Base-by-base conservation (phyloP, 2,797 vertebrate species). In the Eupleurogrammus muticus region DNA sequence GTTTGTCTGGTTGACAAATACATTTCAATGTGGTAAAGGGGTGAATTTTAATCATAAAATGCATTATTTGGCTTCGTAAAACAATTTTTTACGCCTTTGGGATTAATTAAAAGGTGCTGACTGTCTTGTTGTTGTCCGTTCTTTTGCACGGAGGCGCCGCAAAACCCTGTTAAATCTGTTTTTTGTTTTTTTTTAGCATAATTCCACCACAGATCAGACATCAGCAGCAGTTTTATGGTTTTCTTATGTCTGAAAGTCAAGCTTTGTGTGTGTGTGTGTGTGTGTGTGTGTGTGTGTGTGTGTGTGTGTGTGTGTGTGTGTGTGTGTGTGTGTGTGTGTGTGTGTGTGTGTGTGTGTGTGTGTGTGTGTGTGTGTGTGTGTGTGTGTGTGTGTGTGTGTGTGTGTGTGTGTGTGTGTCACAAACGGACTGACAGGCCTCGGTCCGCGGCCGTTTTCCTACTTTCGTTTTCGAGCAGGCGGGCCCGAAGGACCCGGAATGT, bases 401-500 rank as follows among this genome's bases (percentile, higher is more conserved):
- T 66, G 17, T 40, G 7, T 20, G 50, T 14, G 9, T 19, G 17
- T 51, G 12, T 66, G 17, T 47, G 7, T 20, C 10, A 44, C 17
- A 16, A 70, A 48, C 13, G 19, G 28, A 53, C 36, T 21, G 46
- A 34, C 42, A 36, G 19, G 38, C 34, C 6, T 32, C 38, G 17
- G 5, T 64, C 14, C 0, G 14, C 21, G 21, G 38, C 3, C 42
- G 35, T 75, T 65, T 61, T 68, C 32, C 6, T 63, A 0, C 34
- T 58, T 47, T 35, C 38, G 51, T 17, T 54, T 57, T 12, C 5
- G 0, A 64, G 40, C 57, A 28, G 50, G 49, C n/a, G 2, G 51
- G 50, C 40, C 23, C 21, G 19, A 69, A 55, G 48, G 53, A 17
- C 28, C 57, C 70, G 67, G 66, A 80, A 84, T 85, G 65, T 73